A percentile compares a stretch with the other conserved stretches of the same genome.
Conservation (phyloP, 2,113 vertebrate species). For the Mystacornis crossleyi region DNA sequence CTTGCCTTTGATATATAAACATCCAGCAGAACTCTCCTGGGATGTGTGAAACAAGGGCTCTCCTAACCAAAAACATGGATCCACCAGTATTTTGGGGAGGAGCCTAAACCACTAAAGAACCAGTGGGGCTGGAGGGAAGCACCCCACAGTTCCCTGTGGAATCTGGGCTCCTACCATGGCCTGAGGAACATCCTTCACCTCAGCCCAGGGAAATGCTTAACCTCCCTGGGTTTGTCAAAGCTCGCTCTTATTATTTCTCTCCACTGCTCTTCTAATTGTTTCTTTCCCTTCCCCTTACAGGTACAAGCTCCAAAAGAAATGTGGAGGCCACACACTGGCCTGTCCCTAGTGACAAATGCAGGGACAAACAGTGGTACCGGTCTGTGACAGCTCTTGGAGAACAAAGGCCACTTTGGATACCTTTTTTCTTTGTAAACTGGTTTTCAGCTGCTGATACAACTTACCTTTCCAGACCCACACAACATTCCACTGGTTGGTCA, state of each 20-base stretch:
- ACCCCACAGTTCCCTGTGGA: fast-evolving
- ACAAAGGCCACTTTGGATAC: background rate
- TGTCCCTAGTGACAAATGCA: background rate
- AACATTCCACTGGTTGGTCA: background rate
- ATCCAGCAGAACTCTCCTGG: background rate
- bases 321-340: background rate
- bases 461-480: background rate
- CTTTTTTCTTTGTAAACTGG: background rate
- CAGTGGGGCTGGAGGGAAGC: background rate
- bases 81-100: background rate
- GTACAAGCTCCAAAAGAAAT: background rate
- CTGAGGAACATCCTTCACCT: fast-evolving
- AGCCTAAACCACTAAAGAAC: background rate
- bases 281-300: background rate
- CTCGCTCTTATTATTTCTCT: background rate
- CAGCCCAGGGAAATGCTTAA: background rate
- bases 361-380: background rate
- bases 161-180: background rate
- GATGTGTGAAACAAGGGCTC: background rate
- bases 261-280: background rate
- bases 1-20: background rate
- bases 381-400: background rate
- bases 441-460: background rate
- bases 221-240: background rate
- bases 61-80: background rate